Evolutionary conservation across 2,888 invertebrate genomes (phyloP).

Genomic region (Cryptocheilus praepositus): DNA sequence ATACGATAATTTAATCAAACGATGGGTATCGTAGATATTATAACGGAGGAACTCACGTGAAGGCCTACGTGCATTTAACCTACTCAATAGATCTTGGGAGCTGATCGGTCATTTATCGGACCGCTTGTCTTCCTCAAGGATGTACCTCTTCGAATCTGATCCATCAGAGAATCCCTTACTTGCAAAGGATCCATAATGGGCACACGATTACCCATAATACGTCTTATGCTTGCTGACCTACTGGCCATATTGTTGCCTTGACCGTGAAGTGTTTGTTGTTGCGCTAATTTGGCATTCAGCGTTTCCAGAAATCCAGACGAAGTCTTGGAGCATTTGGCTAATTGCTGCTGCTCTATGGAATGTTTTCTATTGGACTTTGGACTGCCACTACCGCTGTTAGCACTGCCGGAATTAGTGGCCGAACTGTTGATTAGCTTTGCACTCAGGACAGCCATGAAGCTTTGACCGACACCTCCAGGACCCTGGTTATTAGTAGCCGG

Average conservation of each 20-base stretch:
- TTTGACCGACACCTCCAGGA: slow-evolving; percentile 79
- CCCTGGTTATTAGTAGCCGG: slow-evolving; percentile 59
- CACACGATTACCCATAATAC: slow-evolving; percentile 72
- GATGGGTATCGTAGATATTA: slow-evolving; percentile 3
- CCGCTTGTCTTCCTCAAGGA: slow-evolving; percentile 85
- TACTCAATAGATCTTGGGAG: slow-evolving; percentile 87
- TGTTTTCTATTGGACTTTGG: slow-evolving; percentile 71
- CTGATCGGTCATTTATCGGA: slow-evolving; percentile 89
- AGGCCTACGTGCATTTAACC: slow-evolving; percentile 24
- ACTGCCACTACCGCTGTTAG: slow-evolving; percentile 56
- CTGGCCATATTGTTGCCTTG: slow-evolving; percentile 72
- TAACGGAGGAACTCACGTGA: slow-evolving; percentile 38
- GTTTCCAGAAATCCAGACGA: slow-evolving; percentile 83
- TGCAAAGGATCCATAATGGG: slow-evolving; percentile 71
- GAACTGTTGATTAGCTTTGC: slow-evolving; percentile 78
- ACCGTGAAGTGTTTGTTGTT: slow-evolving; percentile 80
- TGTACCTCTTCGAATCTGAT: slow-evolving; percentile 93
- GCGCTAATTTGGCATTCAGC: slow-evolving; percentile 86
- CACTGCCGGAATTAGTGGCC: slow-evolving; percentile 40
- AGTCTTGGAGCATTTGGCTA: slow-evolving; percentile 75
- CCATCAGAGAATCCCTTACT: slow-evolving; percentile 89
- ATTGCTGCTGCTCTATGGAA: slow-evolving; percentile 70
- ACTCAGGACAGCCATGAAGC: slow-evolving; percentile 83
- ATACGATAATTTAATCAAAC: slow-evolving; percentile 6
- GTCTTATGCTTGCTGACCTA: slow-evolving; percentile 70